phyloP scores from a whole-genome alignment of 2,113 vertebrate species.

The Istiophorus platypterus region DNA sequence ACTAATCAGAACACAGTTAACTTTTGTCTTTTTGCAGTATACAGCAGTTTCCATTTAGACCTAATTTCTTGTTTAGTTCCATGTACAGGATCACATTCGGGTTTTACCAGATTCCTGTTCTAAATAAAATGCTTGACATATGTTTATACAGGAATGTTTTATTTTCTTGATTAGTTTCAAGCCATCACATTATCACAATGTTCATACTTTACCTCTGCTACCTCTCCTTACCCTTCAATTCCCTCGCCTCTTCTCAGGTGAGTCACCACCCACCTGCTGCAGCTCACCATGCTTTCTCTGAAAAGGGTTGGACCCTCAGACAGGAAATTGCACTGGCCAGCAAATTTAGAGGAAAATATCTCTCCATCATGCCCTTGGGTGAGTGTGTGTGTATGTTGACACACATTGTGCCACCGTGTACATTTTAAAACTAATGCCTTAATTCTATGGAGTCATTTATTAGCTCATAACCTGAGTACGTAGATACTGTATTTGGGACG shows the following conservation, averaged over 20 bases:
- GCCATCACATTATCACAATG: not conserved
- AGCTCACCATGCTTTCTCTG: slow-evolving; percentile 93
- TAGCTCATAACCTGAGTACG: not conserved
- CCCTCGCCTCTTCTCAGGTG: slow-evolving; percentile 82
- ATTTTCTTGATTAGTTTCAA: not conserved
- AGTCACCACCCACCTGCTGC: slow-evolving; percentile 97
- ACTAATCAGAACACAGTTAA: not conserved
- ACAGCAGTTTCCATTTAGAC: not conserved
- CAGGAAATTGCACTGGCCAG: slow-evolving; percentile 97
- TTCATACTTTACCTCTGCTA: not conserved
- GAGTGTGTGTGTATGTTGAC: slow-evolving; percentile 55
- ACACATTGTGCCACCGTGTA: not conserved
- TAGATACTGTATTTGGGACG: not conserved
- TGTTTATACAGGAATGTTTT: not conserved
- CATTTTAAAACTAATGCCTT: not conserved
- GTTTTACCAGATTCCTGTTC: not conserved
- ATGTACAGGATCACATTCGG: not conserved
- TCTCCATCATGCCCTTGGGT: slow-evolving; percentile 98
- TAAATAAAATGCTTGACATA: not conserved
- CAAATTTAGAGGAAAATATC: slow-evolving; percentile 99
- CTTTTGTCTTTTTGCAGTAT: not conserved
- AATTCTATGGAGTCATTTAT: not conserved
- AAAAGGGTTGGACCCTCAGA: slow-evolving; percentile 92
- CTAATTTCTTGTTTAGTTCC: not conserved
- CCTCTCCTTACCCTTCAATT: not conserved